Evolutionary conservation across 2,797 vertebrate genomes (phyloP).

Genomic region (Enteromius viviparus): DNA sequence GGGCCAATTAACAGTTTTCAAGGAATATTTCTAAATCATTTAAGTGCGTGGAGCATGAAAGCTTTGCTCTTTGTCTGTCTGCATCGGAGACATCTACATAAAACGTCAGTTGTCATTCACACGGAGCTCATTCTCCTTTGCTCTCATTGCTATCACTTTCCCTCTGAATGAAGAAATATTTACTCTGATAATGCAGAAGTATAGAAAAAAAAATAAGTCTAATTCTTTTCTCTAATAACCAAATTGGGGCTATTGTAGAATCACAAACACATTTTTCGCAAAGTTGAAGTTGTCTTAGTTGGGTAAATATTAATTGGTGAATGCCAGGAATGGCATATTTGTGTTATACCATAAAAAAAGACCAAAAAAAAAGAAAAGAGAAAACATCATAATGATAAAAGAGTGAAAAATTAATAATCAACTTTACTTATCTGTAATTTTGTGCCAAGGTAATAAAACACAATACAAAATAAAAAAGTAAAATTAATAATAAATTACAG

Average conservation of each 20-base stretch:
- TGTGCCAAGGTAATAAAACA: no score
- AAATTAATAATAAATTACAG: no score
- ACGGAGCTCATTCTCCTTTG: background rate
- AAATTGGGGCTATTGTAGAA: background rate
- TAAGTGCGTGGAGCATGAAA: background rate
- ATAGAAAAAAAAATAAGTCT: background rate
- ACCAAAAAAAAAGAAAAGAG: no score
- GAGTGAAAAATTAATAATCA: no score
- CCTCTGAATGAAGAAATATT: background rate
- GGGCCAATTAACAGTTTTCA: slow-evolving; percentile 19
- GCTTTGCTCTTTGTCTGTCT: background rate
- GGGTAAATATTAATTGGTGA: no score
- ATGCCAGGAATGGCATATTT: no score
- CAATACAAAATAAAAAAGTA: no score
- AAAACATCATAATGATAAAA: no score
- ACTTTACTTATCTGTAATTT: no score
- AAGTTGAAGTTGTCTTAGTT: no score
- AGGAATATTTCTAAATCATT: slow-evolving; percentile 15
- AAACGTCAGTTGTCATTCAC: background rate
- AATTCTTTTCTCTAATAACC: background rate
- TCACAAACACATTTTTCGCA: background rate
- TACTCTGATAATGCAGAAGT: background rate
- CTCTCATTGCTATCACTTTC: background rate
- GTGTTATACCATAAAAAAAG: no score
- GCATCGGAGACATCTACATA: background rate